Conservation (phyloP, 1,140 invertebrate species). For the Pseudomyrmex gracilis region DNA sequence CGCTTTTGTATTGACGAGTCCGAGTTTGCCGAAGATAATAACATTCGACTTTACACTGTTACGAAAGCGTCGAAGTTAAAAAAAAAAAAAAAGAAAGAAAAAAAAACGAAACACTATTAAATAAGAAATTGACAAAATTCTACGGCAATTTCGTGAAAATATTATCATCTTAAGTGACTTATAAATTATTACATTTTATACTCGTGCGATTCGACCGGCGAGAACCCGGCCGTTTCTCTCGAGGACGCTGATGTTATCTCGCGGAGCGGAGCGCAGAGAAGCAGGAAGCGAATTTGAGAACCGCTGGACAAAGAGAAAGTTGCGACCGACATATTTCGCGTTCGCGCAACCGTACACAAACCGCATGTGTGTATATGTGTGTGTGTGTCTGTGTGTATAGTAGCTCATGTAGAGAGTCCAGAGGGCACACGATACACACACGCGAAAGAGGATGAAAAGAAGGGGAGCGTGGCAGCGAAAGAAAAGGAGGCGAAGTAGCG, state of each 20-base stretch:
- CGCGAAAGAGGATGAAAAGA: conserved; percentile 14
- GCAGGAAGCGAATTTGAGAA: conserved; percentile 83
- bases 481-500: conserved; percentile 17
- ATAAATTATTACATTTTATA: conserved; percentile 3
- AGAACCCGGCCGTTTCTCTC: not conserved
- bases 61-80: not conserved
- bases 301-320: conserved; percentile 83
- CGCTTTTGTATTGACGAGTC: not conserved
- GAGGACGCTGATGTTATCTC: not conserved
- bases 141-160: not conserved
- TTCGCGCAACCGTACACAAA: conserved; percentile 71
- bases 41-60: not conserved
- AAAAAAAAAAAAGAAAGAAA: no score
- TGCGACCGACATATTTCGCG: conserved; percentile 84
- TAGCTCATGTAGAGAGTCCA: conserved; percentile 23
- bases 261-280: conserved; percentile 61
- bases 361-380: conserved; percentile 44
- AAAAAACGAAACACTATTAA: not conserved
- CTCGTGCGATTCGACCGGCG: not conserved
- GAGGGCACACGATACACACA: conserved; percentile 51
- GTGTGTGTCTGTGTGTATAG: conserved; percentile 15
- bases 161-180: conserved; percentile 33
- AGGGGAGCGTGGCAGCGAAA: not conserved
- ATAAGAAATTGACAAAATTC: not conserved
- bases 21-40: not conserved